Percentiles rank a stretch among this genome's conserved stretches.
phyloP scores from a whole-genome alignment of 2,888 invertebrate species.

The Polymixis lichenea region DNA sequence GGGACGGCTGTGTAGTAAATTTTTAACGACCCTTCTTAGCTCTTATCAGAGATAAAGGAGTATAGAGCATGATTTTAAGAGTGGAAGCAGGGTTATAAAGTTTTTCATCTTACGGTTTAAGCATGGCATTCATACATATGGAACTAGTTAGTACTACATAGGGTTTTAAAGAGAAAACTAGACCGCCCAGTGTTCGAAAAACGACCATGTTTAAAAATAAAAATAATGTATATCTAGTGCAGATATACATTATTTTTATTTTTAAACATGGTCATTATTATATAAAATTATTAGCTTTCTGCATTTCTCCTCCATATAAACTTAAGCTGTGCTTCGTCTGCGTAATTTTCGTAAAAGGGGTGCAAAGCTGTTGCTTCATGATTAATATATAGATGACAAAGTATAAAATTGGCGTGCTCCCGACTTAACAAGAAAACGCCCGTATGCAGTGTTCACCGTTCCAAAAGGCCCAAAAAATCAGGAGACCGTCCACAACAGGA shows the following conservation, averaged over 20 bases:
- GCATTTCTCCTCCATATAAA: no score
- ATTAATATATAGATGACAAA: background rate
- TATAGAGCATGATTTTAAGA: slow-evolving; percentile 4
- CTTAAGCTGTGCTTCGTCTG: no score
- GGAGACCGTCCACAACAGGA: slow-evolving; percentile 29
- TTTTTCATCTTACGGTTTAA: background rate
- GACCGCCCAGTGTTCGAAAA: no score
- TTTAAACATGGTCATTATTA: no score
- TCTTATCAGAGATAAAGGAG: slow-evolving; percentile 12
- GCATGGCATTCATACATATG: background rate
- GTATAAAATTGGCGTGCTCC: background rate
- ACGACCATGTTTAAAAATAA: no score
- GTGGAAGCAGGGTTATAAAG: background rate
- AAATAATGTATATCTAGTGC: no score
- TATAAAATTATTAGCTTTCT: no score
- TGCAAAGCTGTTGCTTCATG: no score
- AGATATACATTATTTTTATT: no score
- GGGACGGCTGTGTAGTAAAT: slow-evolving; percentile 21
- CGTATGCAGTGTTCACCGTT: background rate
- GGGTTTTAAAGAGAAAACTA: background rate
- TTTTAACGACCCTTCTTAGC: slow-evolving; percentile 34
- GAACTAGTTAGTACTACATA: background rate
- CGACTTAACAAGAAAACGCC: background rate
- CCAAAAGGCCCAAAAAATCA: slow-evolving; percentile 29
- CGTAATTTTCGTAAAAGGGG: no score